These are phyloP conservation scores for Bibio marci DNA, from an alignment of 2,888 invertebrate genomes.

Conservation along the genomic window DNA sequence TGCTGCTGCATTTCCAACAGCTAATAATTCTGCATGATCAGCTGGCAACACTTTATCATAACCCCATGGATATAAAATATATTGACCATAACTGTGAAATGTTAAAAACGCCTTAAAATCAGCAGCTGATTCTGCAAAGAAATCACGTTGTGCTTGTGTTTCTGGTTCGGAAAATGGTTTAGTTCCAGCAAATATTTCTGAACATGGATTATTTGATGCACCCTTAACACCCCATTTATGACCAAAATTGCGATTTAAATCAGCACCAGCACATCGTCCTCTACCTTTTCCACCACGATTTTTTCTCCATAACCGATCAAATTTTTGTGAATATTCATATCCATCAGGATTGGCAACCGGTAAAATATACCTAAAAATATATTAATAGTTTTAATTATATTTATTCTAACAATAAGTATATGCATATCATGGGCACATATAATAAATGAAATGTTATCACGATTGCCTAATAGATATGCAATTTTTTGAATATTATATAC, in stretches of 20 bases:
- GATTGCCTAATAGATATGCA: no score
- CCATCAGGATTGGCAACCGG: conserved; percentile 73
- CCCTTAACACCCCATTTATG: conserved; percentile 78
- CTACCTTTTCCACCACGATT: conserved; percentile 44
- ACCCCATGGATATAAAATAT: conserved; percentile 75
- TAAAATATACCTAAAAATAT: conserved; percentile 40
- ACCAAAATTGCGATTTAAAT: conserved; percentile 78
- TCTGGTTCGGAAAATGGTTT: conserved; percentile 78
- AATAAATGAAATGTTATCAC: no score
- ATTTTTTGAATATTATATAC: no score
- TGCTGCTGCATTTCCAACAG: conserved; percentile 51
- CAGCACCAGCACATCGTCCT: conserved; percentile 50
- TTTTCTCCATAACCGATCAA: conserved; percentile 71
- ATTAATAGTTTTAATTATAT: background rate
- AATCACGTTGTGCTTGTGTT: conserved; percentile 46
- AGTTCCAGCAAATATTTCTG: conserved; percentile 63
- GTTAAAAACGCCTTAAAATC: conserved; percentile 55
- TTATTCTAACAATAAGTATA: no score
- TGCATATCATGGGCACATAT: no score
- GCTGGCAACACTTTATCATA: conserved; percentile 54
- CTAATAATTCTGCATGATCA: conserved; percentile 50
- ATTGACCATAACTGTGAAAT: conserved; percentile 76
- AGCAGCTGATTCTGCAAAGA: conserved; percentile 27
- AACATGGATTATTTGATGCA: conserved; percentile 65
- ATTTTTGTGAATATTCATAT: conserved; percentile 69